A percentile compares a stretch with the other conserved stretches of the same genome.
Conservation (phyloP, 2,888 invertebrate species). For the Elegia similella region DNA sequence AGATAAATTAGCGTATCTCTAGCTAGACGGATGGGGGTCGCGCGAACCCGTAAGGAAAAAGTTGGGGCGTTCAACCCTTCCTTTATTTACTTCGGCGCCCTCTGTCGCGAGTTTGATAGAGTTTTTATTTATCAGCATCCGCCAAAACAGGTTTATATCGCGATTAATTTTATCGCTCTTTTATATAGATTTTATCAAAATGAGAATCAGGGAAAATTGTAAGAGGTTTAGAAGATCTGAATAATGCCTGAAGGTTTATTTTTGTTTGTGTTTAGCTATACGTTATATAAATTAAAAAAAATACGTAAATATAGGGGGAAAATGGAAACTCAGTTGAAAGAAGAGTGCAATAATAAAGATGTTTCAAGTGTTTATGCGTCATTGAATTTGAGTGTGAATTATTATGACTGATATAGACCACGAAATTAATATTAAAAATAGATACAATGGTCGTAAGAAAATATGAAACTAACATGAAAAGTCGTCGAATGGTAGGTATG, state of each 20-base stretch:
- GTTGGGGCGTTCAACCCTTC: conserved; percentile 72
- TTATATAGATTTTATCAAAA: neutral
- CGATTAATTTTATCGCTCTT: neutral
- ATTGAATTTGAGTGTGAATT: too few relatives aligned
- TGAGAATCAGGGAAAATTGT: neutral
- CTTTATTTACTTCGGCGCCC: conserved; percentile 61
- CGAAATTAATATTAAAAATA: too few relatives aligned
- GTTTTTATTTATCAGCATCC: conserved; percentile 50
- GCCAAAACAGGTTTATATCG: conserved; percentile 18
- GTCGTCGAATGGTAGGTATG: too few relatives aligned
- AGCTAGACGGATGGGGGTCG: conserved; percentile 70
- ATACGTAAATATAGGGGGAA: too few relatives aligned
- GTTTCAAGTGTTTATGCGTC: too few relatives aligned
- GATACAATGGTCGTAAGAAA: too few relatives aligned
- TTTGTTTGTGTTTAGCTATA: neutral
- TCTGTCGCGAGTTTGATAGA: conserved; percentile 55
- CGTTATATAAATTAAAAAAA: too few relatives aligned
- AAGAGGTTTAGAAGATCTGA: neutral
- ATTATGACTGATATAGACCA: too few relatives aligned
- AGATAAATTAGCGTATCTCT: conserved; percentile 74
- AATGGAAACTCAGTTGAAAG: too few relatives aligned
- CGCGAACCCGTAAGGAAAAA: conserved; percentile 54
- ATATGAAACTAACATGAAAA: too few relatives aligned
- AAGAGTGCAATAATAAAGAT: too few relatives aligned
- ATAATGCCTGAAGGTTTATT: neutral